Evolutionary conservation across 2,797 vertebrate species (phyloP).

Genomic region (Pseudomugil gertrudae): DNA sequence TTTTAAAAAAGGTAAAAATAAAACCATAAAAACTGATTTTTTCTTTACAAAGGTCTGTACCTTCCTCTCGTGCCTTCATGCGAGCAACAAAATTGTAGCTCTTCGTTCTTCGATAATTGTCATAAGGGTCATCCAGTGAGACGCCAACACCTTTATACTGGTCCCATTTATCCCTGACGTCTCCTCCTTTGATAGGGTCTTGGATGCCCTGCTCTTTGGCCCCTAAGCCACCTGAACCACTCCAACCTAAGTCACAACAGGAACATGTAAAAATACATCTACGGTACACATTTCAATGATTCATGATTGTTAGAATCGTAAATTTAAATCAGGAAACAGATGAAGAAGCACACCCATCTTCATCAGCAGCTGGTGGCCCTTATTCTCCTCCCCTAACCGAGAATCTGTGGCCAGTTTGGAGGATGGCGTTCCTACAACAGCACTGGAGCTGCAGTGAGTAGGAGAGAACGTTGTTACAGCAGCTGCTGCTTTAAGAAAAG

Average conservation of each 20-base stretch:
- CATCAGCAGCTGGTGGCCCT: conserved; percentile 97
- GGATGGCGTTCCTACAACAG: conserved; percentile 78
- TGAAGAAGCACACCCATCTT: conserved; percentile 90
- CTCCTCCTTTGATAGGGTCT: conserved; percentile 97
- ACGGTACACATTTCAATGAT: not conserved
- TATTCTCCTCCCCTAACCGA: conserved; percentile 95
- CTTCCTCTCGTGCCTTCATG: conserved; percentile 98
- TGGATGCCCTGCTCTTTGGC: conserved; percentile 98
- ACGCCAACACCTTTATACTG: conserved; percentile 98
- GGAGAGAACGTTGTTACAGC: not conserved
- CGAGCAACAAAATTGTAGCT: conserved; percentile 98
- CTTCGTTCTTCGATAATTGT: conserved; percentile 97
- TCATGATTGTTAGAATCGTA: not conserved
- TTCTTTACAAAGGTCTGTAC: conserved; percentile 66
- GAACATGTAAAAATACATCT: not conserved
- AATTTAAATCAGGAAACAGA: not conserved
- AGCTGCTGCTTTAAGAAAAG: not conserved
- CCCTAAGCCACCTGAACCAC: conserved; percentile 94
- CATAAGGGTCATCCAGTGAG: conserved; percentile 94
- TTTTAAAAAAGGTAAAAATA: not conserved
- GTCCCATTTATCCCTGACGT: conserved; percentile 97
- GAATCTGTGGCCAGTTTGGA: conserved; percentile 81
- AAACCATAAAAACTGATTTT: not conserved
- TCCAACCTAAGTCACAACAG: conserved; percentile 86
- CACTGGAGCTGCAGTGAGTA: conserved; percentile 69